Evolutionary conservation across 2,888 invertebrate species (phyloP), one percentile per base, ranked within the genome.

Genomic region (Tachystola acroxantha): DNA sequence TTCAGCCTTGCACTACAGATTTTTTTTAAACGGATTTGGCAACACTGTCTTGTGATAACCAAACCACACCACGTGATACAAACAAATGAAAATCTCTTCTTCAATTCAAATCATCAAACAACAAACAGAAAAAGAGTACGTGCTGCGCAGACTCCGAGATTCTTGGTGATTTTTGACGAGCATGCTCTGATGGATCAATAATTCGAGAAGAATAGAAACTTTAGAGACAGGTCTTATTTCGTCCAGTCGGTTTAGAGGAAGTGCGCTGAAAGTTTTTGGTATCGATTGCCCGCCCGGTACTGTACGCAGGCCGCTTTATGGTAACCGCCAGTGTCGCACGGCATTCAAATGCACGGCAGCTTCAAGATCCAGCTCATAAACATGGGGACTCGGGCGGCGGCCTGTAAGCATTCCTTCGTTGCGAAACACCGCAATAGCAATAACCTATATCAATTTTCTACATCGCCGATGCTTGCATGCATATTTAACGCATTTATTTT

Each of bases 311-410:
- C 58, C 16, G 20, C 28, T 40, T 33, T 19, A 29, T 67, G 64
- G 46, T 61, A 61, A 57, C 59, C 57, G 64, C 52, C 60, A 56
- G 64, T 53, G 63, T 51, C 51, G 63, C 60, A 62, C 70, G 61
- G 62, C 73, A 66, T 59, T 66, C 71, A 67, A 79, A 91, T 91
- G 91, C 90, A 90, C 81, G 90, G 90, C 80, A 91, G 90, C 77
- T 91, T 91, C 82, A 90, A 88, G 88, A 90, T 90, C 64, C 91
- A 91, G 73, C 89, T 91, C 64, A 90, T 91, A 84, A 93, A 92
- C 85, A 96, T 96, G 96, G 96, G 96, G 82, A 96, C 96, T 59
- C 91, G 95, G 89, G 95, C 95, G 75, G 96, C 96, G 75, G 95
- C 96, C 77, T 96, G 96, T 96, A 90, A 94, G 95, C 62, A 47